Percentiles rank a stretch among this genome's conserved stretches.
phyloP scores from a whole-genome alignment of 2,797 vertebrate species.

The Catharus ustulatus region DNA sequence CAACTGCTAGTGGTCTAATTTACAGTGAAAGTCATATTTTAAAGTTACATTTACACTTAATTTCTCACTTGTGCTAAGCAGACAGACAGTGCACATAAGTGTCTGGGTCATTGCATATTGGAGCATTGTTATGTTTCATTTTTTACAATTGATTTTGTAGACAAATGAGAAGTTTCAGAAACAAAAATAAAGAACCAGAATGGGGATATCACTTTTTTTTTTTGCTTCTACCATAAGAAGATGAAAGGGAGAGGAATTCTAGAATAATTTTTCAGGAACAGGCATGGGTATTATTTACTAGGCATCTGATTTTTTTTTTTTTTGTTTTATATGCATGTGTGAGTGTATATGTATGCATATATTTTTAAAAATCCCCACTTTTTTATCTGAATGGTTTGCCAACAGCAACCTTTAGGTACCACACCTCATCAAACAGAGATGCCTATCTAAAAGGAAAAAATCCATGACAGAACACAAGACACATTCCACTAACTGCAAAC shows the following conservation, averaged over 20 bases:
- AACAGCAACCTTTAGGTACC: not conserved
- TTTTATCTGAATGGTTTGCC: not conserved
- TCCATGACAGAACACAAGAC: not conserved
- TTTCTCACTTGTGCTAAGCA: not conserved
- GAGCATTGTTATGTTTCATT: not conserved
- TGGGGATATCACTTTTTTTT: not conserved
- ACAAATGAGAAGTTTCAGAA: not conserved
- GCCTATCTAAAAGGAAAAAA: not conserved
- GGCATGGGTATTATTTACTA: not conserved
- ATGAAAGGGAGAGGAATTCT: not conserved
- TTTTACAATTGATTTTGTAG: not conserved
- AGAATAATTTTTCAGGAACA: not conserved
- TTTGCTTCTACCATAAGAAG: not conserved
- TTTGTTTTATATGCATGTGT: fast-evolving
- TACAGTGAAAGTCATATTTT: not conserved
- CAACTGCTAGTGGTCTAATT: not conserved
- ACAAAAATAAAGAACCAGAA: fast-evolving
- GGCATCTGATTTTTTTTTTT: not conserved
- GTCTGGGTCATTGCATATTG: not conserved
- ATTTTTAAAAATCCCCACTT: fast-evolving
- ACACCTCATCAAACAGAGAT: not conserved
- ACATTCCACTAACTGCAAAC: not conserved
- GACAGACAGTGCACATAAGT: not conserved
- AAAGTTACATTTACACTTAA: not conserved
- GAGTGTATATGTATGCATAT: not conserved